Evolutionary conservation across 2,888 invertebrate genomes (phyloP).

Genomic region (Drosophila crucigera): DNA sequence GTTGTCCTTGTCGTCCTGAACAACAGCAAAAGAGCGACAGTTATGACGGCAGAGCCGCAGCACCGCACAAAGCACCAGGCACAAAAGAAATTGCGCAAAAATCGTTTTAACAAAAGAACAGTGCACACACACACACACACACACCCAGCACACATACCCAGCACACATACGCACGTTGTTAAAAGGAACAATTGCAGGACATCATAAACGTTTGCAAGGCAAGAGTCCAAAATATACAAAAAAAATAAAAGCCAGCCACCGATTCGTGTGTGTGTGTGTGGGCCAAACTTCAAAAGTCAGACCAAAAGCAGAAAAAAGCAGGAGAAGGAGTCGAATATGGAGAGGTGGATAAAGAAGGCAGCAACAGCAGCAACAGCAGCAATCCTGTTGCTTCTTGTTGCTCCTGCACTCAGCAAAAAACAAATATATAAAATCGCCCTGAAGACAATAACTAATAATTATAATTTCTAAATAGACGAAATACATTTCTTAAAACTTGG

Average conservation of each 20-base stretch:
- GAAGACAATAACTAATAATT: background rate
- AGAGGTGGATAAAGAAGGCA: constrained; percentile 1
- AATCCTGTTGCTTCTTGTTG: constrained; percentile 62
- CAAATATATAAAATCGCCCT: background rate
- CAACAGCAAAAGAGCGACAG: constrained; percentile 71
- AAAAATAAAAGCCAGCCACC: constrained; percentile 17
- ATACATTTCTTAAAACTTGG: too few species aligned
- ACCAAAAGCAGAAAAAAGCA: constrained; percentile 44
- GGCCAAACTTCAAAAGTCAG: constrained; percentile 61
- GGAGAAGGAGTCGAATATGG: background rate
- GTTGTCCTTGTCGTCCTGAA: constrained; percentile 40
- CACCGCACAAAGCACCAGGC: constrained; percentile 69
- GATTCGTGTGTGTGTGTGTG: background rate
- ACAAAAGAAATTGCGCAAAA: constrained; percentile 80
- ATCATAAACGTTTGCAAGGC: constrained; percentile 72
- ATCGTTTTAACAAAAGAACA: constrained; percentile 79
- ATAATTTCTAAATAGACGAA: background rate
- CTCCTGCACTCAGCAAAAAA: constrained; percentile 24
- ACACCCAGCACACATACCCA: constrained; percentile 8
- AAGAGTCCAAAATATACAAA: constrained; percentile 30
- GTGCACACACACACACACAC: constrained; percentile 42
- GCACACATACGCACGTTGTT: constrained; percentile 46
- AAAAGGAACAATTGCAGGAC: constrained; percentile 79
- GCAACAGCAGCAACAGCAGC: constrained; percentile 27
- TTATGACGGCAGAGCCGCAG: constrained; percentile 74